Evolutionary conservation across 2,113 vertebrate species (phyloP), one percentile per base, ranked within the genome.

Genomic region (Heliornis fulica): DNA sequence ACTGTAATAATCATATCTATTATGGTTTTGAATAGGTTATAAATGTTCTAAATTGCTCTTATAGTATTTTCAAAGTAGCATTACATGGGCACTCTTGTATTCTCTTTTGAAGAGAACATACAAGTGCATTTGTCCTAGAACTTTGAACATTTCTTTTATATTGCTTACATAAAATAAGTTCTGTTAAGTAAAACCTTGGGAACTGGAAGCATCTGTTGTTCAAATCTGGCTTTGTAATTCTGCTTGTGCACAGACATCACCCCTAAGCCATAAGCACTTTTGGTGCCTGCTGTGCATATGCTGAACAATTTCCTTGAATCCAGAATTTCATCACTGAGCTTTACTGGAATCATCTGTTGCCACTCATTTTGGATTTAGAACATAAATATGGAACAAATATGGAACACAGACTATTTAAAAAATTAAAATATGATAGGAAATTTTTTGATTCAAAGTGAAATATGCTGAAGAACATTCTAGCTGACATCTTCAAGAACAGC

Each of bases 161-260:
- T 50, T 70, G 13, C 65, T 82, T 65, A 34, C 17, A 72, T 87
- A 57, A 90, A 93, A 51, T 29, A 86, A 77, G 11, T 13, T 83
- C 31, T 60, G 28, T 72, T 92, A 89, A 65, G 28, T 54, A 77
- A 93, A 95, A 85, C 36, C 38, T 82, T 72, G 66, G 78, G 54
- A 95, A 38, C 75, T 70, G 26, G 57, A 90, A 94, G 61, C 78
- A 94, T 90, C 81, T 92, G 65, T 57, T 93, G 41, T 43, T 91
- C 57, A 85, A 43, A 77, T 84, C 71, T 90, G 54, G 28, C 48
- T 91, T 86, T 72, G 34, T 65, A 86, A 80, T 54, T 77, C 38
- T 77, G 68, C 74, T 94, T 89, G 63, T 71, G 61, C 51, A 61
- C 63, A 85, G 71, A 83, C 32, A 74, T 82, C 41, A 61, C 40